phyloP scores from a whole-genome alignment of 1,140 invertebrate genomes.

The Pogonomyrmex californicus region DNA sequence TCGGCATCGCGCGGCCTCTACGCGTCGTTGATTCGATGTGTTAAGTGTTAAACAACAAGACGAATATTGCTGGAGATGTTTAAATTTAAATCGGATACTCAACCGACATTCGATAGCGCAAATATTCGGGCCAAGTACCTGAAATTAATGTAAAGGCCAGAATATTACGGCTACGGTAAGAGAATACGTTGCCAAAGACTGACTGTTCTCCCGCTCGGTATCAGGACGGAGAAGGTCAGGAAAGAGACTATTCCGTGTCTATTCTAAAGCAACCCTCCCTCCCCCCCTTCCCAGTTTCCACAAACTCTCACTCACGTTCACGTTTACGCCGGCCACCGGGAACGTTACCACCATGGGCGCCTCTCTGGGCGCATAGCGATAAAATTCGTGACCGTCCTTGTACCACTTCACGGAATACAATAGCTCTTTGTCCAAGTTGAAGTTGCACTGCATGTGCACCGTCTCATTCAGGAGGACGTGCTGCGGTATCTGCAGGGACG shows the following conservation, averaged over 20 bases:
- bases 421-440: slow-evolving; percentile 92
- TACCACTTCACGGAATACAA: slow-evolving; percentile 96
- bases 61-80: not conserved
- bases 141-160: slow-evolving; percentile 1
- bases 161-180: slow-evolving; percentile 10
- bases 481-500: slow-evolving; percentile 90
- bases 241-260: not conserved
- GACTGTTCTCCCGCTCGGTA: not conserved
- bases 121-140: not conserved
- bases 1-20: slow-evolving; percentile 23
- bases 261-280: not conserved
- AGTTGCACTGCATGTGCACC: slow-evolving; percentile 92
- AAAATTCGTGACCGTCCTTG: slow-evolving; percentile 95
- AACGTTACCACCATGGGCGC: slow-evolving; percentile 92
- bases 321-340: slow-evolving; percentile 91
- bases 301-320: slow-evolving; percentile 91
- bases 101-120: not conserved
- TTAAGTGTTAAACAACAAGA: not conserved
- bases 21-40: not conserved
- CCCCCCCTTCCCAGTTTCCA: slow-evolving; percentile 2
- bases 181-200: not conserved
- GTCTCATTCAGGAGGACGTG: slow-evolving; percentile 90
- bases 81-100: not conserved
- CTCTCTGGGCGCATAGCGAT: slow-evolving; percentile 92
- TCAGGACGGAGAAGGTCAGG: not conserved